Conservation (phyloP, 2,113 vertebrate species). For the Ginglymostoma cirratum region DNA sequence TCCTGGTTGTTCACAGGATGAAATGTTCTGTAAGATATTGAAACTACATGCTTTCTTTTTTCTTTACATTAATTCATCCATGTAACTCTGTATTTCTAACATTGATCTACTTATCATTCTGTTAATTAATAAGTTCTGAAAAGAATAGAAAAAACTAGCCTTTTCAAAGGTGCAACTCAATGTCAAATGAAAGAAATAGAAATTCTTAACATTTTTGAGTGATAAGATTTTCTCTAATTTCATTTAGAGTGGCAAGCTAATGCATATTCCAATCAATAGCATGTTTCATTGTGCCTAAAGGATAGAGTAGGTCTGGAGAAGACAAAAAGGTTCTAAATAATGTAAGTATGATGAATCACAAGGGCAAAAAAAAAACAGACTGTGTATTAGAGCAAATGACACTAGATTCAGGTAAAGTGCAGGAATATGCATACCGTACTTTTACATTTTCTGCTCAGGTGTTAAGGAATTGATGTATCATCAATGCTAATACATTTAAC, state of each 20-base stretch:
- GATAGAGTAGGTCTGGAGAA: background rate
- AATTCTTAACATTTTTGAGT: conserved; percentile 4
- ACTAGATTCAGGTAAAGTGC: background rate
- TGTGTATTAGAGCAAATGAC: background rate
- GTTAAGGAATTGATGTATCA: background rate
- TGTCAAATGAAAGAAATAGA: background rate
- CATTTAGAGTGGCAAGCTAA: background rate
- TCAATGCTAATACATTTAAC: too few species aligned
- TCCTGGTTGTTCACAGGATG: background rate
- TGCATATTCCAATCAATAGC: background rate
- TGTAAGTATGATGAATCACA: background rate
- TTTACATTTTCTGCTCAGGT: background rate
- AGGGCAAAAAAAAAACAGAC: background rate
- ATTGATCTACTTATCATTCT: background rate
- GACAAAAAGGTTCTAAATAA: background rate
- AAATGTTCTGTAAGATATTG: background rate
- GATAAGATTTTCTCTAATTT: conserved; percentile 9
- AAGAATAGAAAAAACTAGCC: background rate
- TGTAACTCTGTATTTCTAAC: background rate
- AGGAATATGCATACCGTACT: background rate
- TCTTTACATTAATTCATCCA: background rate
- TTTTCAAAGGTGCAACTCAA: background rate
- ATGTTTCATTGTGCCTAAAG: background rate
- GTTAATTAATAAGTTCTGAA: background rate
- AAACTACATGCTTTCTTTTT: background rate